Conservation (phyloP, 1,140 invertebrate genomes). For the Drosophila quadrilineata region DNA sequence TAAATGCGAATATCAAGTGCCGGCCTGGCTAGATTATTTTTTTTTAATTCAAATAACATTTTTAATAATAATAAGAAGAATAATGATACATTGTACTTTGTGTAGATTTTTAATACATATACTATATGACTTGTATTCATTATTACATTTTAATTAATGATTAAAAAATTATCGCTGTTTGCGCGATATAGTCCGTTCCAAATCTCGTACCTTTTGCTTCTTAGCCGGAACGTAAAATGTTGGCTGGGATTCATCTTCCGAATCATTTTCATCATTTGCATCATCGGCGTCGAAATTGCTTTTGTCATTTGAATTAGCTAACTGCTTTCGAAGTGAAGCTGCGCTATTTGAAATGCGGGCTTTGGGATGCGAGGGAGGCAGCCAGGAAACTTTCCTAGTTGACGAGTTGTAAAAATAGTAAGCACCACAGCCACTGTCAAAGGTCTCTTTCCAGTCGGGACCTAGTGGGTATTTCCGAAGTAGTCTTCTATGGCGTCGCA, state of each 20-base stretch:
- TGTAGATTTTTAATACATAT: no score
- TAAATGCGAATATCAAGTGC: no score
- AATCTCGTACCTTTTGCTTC: constrained; percentile 53
- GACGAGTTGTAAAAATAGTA: constrained; percentile 62
- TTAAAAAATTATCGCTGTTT: constrained; percentile 29
- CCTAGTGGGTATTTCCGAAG: constrained; percentile 95
- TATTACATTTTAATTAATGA: not conserved
- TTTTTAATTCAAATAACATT: no score
- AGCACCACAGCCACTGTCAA: constrained; percentile 90
- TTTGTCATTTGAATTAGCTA: constrained; percentile 65
- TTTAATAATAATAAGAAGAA: no score
- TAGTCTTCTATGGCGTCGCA: constrained; percentile 88
- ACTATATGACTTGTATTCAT: no score
- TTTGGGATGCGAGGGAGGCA: constrained; percentile 95
- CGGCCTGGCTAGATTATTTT: no score
- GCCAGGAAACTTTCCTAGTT: constrained; percentile 89
- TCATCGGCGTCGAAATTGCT: constrained; percentile 40
- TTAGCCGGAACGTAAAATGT: constrained; percentile 18
- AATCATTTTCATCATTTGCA: constrained; percentile 15
- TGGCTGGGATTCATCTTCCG: constrained; percentile 14
- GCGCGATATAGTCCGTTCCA: constrained; percentile 50
- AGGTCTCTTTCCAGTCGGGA: constrained; percentile 95
- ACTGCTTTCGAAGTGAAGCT: constrained; percentile 89
- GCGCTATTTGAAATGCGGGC: constrained; percentile 91
- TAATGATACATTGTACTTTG: no score